Evolutionary conservation across 2,888 invertebrate genomes (phyloP).

Genomic region (Nipponacmea schrenckii): DNA sequence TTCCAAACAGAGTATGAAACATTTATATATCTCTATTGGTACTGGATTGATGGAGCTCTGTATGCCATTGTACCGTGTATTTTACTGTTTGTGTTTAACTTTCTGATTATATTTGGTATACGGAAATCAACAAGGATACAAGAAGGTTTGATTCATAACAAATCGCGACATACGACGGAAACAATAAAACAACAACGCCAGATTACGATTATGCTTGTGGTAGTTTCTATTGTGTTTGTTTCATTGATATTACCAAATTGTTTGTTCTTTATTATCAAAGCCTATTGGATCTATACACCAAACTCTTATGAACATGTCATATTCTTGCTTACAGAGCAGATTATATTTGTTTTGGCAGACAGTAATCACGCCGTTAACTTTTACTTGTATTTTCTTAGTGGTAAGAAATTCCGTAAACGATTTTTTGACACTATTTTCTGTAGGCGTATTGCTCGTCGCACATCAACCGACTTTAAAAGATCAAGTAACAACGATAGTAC

Average conservation of each 20-base stretch:
- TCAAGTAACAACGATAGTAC: constrained; percentile 16
- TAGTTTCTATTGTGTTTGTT: constrained; percentile 48
- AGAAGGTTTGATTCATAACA: constrained; percentile 35
- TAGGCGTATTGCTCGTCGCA: not conserved
- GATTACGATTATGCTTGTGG: constrained; percentile 53
- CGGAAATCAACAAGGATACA: constrained; percentile 30
- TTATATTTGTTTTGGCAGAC: constrained; percentile 16
- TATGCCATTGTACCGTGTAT: constrained; percentile 49
- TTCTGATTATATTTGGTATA: constrained; percentile 44
- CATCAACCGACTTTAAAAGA: constrained; percentile 15
- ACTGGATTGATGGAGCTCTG: constrained; percentile 53
- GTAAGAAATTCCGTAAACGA: constrained; percentile 12
- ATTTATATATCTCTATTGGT: constrained; percentile 48
- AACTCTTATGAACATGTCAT: constrained; percentile 33
- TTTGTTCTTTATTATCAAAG: constrained; percentile 45
- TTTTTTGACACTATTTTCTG: constrained; percentile 15
- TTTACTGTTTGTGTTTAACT: constrained; percentile 45
- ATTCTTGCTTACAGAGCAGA: constrained; percentile 40
- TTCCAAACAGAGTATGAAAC: constrained; percentile 29
- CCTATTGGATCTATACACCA: constrained; percentile 39
- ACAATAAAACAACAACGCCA: constrained; percentile 46
- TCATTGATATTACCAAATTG: constrained; percentile 51
- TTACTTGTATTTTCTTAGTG: constrained; percentile 15
- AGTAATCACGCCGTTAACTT: constrained; percentile 18
- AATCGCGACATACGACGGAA: constrained; percentile 37